phyloP scores from a whole-genome alignment of 2,113 vertebrate genomes.

The Cyanoramphus novaezelandiae region DNA sequence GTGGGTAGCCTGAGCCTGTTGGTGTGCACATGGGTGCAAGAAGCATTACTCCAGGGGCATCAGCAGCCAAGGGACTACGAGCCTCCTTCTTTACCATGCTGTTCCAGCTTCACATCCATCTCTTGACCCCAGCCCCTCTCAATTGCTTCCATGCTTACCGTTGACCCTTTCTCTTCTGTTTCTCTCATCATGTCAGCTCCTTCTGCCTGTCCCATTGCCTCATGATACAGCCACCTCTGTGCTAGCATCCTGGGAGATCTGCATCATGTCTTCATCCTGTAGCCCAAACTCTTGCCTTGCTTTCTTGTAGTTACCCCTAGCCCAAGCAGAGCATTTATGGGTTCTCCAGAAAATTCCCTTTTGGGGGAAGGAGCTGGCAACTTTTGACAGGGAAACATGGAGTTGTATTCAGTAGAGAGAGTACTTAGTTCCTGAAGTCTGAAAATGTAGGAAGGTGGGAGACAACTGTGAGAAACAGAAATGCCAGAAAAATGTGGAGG shows the following conservation, averaged over 20 bases:
- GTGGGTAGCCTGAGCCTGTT: not conserved
- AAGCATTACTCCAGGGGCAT: not conserved
- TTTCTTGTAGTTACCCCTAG: not conserved
- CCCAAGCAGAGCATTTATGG: not conserved
- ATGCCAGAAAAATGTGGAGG: constrained; percentile 60
- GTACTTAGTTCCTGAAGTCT: constrained; percentile 52
- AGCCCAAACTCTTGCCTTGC: not conserved
- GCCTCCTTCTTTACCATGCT: not conserved
- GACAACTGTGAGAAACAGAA: constrained; percentile 70
- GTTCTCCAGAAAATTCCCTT: not conserved
- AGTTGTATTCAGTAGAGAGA: constrained; percentile 22
- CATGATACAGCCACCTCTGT: not conserved
- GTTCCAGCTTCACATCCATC: not conserved
- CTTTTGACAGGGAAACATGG: not conserved
- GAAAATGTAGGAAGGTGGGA: constrained; percentile 71
- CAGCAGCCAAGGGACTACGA: not conserved
- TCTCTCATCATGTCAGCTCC: not conserved
- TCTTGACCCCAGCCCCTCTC: not conserved
- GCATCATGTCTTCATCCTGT: not conserved
- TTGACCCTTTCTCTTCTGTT: not conserved
- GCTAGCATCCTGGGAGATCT: not conserved
- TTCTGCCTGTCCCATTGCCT: not conserved
- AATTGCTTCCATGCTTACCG: not conserved
- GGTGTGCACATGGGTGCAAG: not conserved
- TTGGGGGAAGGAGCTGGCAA: not conserved